These are phyloP conservation scores for Holotrichia oblita DNA, from an alignment of 1,140 invertebrate species.

Conservation along the genomic window DNA sequence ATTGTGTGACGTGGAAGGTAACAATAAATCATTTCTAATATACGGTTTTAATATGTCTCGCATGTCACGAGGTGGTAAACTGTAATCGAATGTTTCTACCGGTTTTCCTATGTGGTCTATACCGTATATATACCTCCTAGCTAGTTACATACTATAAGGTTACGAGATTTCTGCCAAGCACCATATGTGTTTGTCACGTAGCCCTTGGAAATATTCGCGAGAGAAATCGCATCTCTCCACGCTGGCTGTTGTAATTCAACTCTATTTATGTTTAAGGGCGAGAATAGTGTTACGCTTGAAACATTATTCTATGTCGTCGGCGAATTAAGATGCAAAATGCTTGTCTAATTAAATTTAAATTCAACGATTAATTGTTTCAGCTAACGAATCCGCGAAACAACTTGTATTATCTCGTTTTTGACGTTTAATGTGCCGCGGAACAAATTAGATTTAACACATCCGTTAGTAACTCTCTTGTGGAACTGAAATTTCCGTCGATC, in stretches of 20 bases:
- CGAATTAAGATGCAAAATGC: slow-evolving; percentile 32
- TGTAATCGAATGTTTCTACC: background rate
- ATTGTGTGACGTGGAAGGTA: slow-evolving; percentile 3
- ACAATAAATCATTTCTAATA: slow-evolving; percentile 18
- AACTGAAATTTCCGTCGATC: slow-evolving; percentile 24
- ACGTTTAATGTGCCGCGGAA: background rate
- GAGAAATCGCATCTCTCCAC: background rate
- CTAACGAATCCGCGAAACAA: background rate
- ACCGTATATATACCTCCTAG: background rate
- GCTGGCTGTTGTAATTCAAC: background rate
- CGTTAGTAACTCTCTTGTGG: background rate
- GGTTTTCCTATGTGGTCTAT: background rate
- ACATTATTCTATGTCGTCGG: background rate
- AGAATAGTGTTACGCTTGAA: background rate
- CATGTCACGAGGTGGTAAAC: background rate
- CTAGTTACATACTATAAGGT: background rate
- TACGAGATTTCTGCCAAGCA: background rate
- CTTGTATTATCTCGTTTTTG: slow-evolving; percentile 26
- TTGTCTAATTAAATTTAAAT: slow-evolving; percentile 25
- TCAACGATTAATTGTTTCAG: slow-evolving; percentile 19
- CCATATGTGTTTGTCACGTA: slow-evolving; percentile 29
- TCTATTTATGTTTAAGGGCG: background rate
- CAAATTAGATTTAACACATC: slow-evolving; percentile 26
- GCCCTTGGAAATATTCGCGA: slow-evolving; percentile 6
- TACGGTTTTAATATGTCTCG: slow-evolving; percentile 18